phyloP scores from a whole-genome alignment of 2,797 vertebrate species.

The Tadarida brasiliensis region DNA sequence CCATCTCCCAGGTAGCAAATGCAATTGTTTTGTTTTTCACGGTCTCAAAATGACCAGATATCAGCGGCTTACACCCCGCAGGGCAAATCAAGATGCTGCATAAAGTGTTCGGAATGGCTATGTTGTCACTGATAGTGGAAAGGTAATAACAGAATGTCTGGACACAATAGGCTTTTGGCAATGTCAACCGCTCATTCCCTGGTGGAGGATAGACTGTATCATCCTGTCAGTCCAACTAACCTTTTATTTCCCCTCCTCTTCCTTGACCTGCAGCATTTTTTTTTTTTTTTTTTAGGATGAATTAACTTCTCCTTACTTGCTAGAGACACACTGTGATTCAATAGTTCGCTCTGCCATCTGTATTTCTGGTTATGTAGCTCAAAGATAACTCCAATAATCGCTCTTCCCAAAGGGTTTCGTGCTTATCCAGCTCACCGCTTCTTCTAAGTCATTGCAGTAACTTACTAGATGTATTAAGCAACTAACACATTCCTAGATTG shows the following conservation, averaged over 20 bases:
- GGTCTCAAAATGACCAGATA: constrained; percentile 74
- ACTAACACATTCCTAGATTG: background rate
- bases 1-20: constrained; percentile 56
- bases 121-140: constrained; percentile 66
- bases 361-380: background rate
- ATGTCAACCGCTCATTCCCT: constrained; percentile 19
- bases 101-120: constrained; percentile 74
- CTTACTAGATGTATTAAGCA: background rate
- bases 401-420: background rate
- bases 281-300: constrained; percentile 33
- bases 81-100: constrained; percentile 69
- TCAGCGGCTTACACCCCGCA: constrained; percentile 64
- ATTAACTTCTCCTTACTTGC: background rate
- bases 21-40: constrained; percentile 69
- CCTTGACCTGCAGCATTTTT: constrained; percentile 43
- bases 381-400: background rate
- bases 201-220: constrained; percentile 27
- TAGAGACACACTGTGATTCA: background rate
- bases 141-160: constrained; percentile 70
- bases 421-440: background rate
- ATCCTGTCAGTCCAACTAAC: constrained; percentile 60
- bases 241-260: constrained; percentile 72
- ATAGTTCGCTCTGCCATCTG: background rate
- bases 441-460: background rate
- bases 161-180: constrained; percentile 67